Evolutionary conservation across 2,113 vertebrate species (phyloP).

Genomic region (Elaphurus davidianus): DNA sequence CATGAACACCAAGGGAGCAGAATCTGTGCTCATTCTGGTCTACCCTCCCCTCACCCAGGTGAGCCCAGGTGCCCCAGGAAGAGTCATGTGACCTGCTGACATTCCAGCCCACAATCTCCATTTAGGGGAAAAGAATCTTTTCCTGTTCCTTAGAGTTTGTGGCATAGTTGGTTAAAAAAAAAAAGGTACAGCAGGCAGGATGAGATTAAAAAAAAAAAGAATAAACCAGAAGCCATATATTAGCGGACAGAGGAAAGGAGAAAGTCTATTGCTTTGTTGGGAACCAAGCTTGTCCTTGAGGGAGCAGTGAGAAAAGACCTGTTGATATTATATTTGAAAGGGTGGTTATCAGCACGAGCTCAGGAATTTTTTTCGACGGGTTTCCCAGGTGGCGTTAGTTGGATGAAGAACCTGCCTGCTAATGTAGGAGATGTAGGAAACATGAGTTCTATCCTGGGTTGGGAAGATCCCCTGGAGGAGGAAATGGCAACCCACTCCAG

Average conservation of each 20-base stretch:
- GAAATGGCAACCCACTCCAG: neutral
- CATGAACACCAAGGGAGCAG: neutral
- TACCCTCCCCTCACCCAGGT: neutral
- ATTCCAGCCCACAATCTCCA: neutral
- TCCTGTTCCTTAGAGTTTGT: neutral
- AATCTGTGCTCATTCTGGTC: neutral
- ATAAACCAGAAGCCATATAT: neutral
- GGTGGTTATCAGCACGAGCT: neutral
- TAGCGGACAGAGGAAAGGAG: neutral
- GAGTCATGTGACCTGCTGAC: neutral
- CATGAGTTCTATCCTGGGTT: neutral
- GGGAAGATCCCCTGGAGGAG: neutral
- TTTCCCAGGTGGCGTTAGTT: neutral
- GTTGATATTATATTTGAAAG: rapidly evolving
- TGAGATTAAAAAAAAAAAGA: neutral
- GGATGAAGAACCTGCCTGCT: neutral
- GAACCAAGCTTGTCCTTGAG: rapidly evolving
- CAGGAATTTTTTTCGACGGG: neutral
- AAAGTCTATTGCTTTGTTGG: neutral
- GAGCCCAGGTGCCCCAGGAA: neutral
- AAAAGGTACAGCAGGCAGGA: neutral
- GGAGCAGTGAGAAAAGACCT: neutral
- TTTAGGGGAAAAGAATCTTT: neutral
- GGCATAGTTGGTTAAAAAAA: neutral
- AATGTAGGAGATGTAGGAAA: neutral